Conservation (phyloP, 2,113 vertebrate species). For the Phrynosoma blainvillii region DNA sequence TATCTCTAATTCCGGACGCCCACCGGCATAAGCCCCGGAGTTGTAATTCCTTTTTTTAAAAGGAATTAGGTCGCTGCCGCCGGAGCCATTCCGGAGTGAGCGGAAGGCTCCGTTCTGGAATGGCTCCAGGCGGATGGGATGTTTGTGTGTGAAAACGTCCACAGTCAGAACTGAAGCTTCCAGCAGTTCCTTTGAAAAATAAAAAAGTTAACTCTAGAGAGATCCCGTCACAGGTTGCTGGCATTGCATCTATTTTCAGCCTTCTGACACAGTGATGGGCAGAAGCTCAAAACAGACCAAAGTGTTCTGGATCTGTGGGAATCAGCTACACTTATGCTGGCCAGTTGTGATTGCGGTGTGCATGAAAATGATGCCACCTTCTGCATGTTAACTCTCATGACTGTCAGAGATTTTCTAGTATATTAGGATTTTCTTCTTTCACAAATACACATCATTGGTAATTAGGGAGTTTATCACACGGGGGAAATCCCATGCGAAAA, state of each 20-base stretch:
- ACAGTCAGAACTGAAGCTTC: neutral
- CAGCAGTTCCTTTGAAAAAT: neutral
- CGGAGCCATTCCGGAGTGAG: too few species aligned
- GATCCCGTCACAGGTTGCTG: neutral
- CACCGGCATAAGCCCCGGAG: too few species aligned
- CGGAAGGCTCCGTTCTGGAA: too few species aligned
- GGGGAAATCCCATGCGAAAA: too few species aligned
- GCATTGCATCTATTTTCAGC: neutral
- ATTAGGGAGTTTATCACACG: neutral
- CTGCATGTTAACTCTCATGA: neutral
- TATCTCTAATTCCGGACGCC: too few species aligned
- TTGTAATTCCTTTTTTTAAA: too few species aligned
- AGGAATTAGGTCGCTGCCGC: too few species aligned
- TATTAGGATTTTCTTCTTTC: neutral
- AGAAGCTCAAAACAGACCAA: neutral
- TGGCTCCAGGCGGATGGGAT: too few species aligned
- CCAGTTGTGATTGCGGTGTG: neutral
- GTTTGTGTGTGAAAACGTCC: too few species aligned
- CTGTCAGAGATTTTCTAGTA: neutral
- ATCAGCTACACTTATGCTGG: neutral
- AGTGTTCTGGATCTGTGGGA: neutral
- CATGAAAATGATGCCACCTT: constrained; percentile 1
- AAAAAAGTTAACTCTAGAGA: neutral
- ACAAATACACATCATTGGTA: neutral
- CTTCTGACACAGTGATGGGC: neutral